Evolutionary conservation across 2,113 vertebrate species (phyloP).

Genomic region (Nothocercus julius): DNA sequence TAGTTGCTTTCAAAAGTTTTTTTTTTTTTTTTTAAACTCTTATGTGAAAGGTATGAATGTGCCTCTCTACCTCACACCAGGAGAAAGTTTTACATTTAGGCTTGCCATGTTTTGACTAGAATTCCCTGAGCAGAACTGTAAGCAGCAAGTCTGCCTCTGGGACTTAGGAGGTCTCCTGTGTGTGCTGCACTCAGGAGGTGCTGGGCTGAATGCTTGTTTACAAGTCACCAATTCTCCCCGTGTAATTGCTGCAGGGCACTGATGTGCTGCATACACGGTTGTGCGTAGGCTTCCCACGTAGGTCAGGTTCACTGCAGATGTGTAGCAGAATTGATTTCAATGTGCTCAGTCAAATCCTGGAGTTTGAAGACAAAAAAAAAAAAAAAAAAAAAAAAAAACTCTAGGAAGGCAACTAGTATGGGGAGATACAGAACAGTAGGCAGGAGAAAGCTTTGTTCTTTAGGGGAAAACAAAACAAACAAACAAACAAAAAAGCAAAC

Average conservation of each 20-base stretch:
- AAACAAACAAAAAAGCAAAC: not conserved
- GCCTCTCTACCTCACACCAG: not conserved
- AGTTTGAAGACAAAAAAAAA: not conserved
- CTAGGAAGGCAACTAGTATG: not conserved
- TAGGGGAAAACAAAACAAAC: not conserved
- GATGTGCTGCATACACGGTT: not conserved
- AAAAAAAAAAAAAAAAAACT: not conserved
- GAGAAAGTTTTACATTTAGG: conserved; percentile 33
- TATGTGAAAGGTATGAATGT: conserved; percentile 47
- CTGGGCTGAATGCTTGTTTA: not conserved
- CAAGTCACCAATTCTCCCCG: not conserved
- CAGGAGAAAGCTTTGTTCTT: not conserved
- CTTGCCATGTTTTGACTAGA: conserved; percentile 41
- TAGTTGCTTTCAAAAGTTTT: not conserved
- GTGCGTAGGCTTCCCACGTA: not conserved
- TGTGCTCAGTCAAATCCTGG: not conserved
- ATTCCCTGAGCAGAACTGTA: conserved; percentile 34
- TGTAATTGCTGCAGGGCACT: not conserved
- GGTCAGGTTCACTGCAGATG: not conserved
- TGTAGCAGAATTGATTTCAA: not conserved
- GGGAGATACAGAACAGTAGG: not conserved
- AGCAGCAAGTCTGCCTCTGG: conserved; percentile 36
- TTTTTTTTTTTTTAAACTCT: not conserved
- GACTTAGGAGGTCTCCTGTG: not conserved
- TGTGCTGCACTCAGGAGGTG: not conserved